These are phyloP conservation scores for Bombus impatiens DNA, from an alignment of 1,140 invertebrate genomes.

Conservation along the genomic window DNA sequence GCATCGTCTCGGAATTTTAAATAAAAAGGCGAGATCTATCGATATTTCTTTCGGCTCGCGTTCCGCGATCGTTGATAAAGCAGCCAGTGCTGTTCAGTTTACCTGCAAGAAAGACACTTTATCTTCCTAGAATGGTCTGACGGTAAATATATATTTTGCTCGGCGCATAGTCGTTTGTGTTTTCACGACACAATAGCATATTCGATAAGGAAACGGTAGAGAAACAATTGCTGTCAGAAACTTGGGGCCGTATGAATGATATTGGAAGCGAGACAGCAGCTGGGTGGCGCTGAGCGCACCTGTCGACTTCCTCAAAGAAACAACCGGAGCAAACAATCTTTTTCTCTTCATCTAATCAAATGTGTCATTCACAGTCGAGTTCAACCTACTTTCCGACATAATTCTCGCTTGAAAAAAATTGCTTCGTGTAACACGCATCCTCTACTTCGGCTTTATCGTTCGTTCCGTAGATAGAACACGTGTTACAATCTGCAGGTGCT, in stretches of 20 bases:
- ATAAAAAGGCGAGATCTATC: background rate
- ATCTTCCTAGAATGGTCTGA: background rate
- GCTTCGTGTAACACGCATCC: background rate
- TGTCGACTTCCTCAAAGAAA: slow-evolving; percentile 78
- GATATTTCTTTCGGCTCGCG: background rate
- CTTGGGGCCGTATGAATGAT: slow-evolving; percentile 66
- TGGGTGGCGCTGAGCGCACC: slow-evolving; percentile 78
- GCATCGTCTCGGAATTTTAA: background rate
- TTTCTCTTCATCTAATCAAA: slow-evolving; percentile 52
- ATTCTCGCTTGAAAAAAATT: background rate
- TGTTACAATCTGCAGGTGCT: background rate
- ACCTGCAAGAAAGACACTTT: background rate
- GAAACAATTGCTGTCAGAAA: slow-evolving; percentile 57
- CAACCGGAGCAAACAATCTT: slow-evolving; percentile 75
- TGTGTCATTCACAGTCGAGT: slow-evolving; percentile 41
- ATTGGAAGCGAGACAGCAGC: slow-evolving; percentile 75
- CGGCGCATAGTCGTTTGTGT: background rate
- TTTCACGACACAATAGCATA: slow-evolving; percentile 9
- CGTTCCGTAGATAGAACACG: background rate
- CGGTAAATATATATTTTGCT: background rate
- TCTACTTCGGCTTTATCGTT: background rate
- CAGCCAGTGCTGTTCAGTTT: background rate
- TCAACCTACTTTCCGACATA: slow-evolving; percentile 1
- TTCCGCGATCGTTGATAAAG: background rate
- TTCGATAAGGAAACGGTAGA: slow-evolving; percentile 27